These are phyloP conservation scores for Monoplex corrugatus DNA, from an alignment of 2,888 invertebrate genomes.

Conservation along the genomic window DNA sequence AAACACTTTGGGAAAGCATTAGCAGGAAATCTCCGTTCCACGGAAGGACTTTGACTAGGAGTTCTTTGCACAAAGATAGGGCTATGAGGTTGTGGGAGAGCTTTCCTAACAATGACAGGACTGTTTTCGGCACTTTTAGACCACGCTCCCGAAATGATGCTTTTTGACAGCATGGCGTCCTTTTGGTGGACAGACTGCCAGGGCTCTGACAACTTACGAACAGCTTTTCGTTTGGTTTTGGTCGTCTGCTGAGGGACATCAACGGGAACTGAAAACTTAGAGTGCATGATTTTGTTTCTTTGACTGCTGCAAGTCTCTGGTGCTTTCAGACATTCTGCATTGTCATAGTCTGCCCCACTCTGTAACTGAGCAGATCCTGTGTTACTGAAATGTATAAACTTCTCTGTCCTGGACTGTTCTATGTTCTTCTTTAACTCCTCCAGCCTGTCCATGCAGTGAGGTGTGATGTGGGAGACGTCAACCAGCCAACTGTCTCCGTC, in stretches of 20 bases:
- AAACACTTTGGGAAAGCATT: neutral
- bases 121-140: slow-evolving; percentile 42
- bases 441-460: slow-evolving; percentile 55
- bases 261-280: neutral
- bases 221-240: neutral
- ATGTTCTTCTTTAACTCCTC: slow-evolving; percentile 57
- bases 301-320: neutral
- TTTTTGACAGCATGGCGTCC: neutral
- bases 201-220: neutral
- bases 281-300: neutral
- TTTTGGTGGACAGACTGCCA: neutral
- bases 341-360: neutral
- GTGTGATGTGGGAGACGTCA: slow-evolving; percentile 39
- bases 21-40: neutral
- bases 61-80: neutral
- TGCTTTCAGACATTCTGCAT: neutral
- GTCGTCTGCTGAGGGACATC: neutral
- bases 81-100: slow-evolving; percentile 10
- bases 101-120: slow-evolving; percentile 45
- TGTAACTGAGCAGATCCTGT: neutral
- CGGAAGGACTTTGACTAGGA: slow-evolving; percentile 32
- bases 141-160: neutral
- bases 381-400: slow-evolving; percentile 50
- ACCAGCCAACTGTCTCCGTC: slow-evolving; percentile 1
- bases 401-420: slow-evolving; percentile 56